Conservation (phyloP, 37 sponge, comb jelly and placozoan genomes). For the Lycopodina hypogea region DNA sequence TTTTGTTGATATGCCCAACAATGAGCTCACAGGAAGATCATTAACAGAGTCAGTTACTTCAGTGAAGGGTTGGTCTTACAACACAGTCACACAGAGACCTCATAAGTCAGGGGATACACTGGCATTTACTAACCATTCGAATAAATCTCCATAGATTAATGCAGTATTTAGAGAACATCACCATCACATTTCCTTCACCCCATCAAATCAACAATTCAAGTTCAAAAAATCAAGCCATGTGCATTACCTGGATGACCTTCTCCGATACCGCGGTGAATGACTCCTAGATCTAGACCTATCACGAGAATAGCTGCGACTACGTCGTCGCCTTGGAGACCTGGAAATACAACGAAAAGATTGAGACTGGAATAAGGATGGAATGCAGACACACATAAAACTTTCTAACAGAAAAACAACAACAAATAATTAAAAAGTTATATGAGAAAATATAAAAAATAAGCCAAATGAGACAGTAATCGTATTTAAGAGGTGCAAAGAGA, state of each 20-base stretch:
- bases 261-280: conserved; percentile 14
- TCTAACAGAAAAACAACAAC: neutral
- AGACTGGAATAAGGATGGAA: conserved; percentile 10
- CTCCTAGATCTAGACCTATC: conserved; percentile 48
- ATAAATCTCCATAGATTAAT: too few relatives aligned
- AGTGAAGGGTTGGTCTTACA: too few relatives aligned
- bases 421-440: neutral
- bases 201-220: neutral
- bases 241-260: conserved; percentile 33
- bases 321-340: conserved; percentile 23
- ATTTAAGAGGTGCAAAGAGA: too few relatives aligned
- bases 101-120: too few relatives aligned
- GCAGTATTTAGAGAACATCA: neutral
- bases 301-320: conserved; percentile 19
- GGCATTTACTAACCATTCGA: too few relatives aligned
- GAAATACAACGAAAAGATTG: too few relatives aligned
- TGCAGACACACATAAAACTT: neutral
- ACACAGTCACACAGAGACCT: too few relatives aligned
- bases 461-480: too few relatives aligned
- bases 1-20: too few relatives aligned
- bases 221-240: neutral
- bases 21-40: too few relatives aligned
- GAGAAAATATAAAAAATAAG: too few relatives aligned
- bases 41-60: too few relatives aligned
- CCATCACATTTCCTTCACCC: neutral